These are phyloP conservation scores for Ploceus nigricollis DNA, from an alignment of 2,113 vertebrate species.

Conservation along the genomic window DNA sequence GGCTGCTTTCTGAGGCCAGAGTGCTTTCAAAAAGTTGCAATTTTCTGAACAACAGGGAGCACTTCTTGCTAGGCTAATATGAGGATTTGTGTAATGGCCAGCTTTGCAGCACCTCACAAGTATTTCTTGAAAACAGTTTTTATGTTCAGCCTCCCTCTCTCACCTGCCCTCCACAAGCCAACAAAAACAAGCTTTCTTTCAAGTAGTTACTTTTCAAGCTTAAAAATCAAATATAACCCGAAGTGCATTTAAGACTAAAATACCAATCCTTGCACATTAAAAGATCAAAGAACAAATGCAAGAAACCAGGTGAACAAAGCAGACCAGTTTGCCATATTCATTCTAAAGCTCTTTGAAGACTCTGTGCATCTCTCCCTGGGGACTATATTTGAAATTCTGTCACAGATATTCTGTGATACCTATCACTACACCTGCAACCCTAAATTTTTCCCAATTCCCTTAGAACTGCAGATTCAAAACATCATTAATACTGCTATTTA, in stretches of 20 bases:
- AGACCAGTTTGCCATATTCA: not conserved
- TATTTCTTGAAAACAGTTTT: not conserved
- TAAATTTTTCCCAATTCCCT: not conserved
- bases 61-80: not conserved
- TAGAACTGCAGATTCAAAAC: not conserved
- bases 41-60: not conserved
- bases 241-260: not conserved
- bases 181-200: not conserved
- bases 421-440: not conserved
- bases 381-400: not conserved
- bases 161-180: not conserved
- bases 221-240: not conserved
- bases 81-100: not conserved
- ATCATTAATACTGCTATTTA: not conserved
- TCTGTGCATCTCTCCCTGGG: not conserved
- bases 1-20: not conserved
- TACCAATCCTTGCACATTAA: not conserved
- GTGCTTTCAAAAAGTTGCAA: not conserved
- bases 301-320: not conserved
- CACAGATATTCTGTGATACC: not conserved
- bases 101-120: not conserved
- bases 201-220: not conserved
- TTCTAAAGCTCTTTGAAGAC: not conserved
- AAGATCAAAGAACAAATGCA: not conserved
- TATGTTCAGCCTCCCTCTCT: not conserved